Base-by-base conservation (phyloP, 2,113 vertebrate species). In the Fregetta grallaria region DNA sequence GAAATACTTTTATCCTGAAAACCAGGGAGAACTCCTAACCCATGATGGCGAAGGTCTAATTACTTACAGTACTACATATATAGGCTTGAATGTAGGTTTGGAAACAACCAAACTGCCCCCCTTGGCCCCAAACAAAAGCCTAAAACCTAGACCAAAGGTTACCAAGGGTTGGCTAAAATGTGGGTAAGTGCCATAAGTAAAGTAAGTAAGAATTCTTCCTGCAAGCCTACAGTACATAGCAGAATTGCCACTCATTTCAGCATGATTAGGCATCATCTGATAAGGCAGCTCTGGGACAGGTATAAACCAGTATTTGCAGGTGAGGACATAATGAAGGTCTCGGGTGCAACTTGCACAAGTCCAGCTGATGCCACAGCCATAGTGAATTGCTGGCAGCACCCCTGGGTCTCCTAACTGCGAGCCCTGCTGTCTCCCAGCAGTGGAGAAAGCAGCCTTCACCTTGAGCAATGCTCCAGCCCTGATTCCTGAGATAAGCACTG, bases 191-290 rank as follows among this genome's bases (percentile, higher is more conserved):
- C 44, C 26, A 0, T 4, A 63, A 34, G 47, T 13, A 59, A 78
- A 81, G 30, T 19, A 71, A 26, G 49, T 25, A 72, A 29, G 36
- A 17, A 15, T 26, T 90, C 66, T 61, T 72, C 70, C 74, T 21
- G 70, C 42, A 66, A 44, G 70, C 76, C 79, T 49, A 32, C 34
- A 87, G 40, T 34, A 38, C 92, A 87, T 32, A 73, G 91, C 40
- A 94, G 66, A 83, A 68, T 86, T 91, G 86, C 84, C 96, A 70
- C 58, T 95, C 84, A 78, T 76, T 92, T 76, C 97, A 87, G 86
- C 92, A 62, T 49, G 73, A 87, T 78, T 18, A 90, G 56, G 45
- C 91, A 87, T 25, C 53, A 86, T 87, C 92, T 92, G 96, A 95
- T 95, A 91, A 92, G 62, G 91, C 53, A 90, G 70, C 73, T 71